Evolutionary conservation across 2,888 invertebrate species (phyloP), one percentile per base, ranked within the genome.

Genomic region (Drosophila monieri): DNA sequence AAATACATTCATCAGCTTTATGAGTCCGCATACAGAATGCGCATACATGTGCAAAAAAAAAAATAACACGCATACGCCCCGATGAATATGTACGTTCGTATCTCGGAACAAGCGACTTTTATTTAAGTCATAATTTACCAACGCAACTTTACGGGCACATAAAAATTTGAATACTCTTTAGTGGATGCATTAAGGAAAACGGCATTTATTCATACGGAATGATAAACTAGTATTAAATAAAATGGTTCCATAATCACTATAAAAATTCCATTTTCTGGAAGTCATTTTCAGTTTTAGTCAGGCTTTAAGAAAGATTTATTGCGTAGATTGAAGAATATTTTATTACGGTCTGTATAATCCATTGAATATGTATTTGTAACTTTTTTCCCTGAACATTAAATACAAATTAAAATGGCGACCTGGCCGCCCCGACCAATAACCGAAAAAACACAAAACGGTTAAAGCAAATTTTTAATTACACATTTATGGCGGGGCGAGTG

Each of bases 61-160:
- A 27, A 27, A 9, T 8, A 52, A 53, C 21, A 46, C 53, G 32
- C 32, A 58, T 32, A 30, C 60, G n/a, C 12, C 15, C 30, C 18
- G 43, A 12, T 10, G 43, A 18, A 51, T 15, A n/a, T 55, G 23
- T 41, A 5, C 14, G 21, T 30, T n/a, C 55, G 44, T 55, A 58
- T 78, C 59, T 66, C 18, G 41, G 68, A 15, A 56, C 59, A 73
- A 70, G 56, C 65, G 76, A 80, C 85, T 76, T 80, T 80, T 81
- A 87, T 87, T 85, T 55, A 78, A 76, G 79, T 73, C 72, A 78
- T 87, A 74, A 81, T 72, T 81, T 77, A 85, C 79, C 70, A 74
- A 61, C 66, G 62, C 65, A 53, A 37, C 12, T 44, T 54, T 71
- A 69, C 44, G 32, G 25, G 27, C 14, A 27, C 43, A 44, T 49